Evolutionary conservation across 2,113 vertebrate species (phyloP).

Genomic region (Pangasianodon hypophthalmus): DNA sequence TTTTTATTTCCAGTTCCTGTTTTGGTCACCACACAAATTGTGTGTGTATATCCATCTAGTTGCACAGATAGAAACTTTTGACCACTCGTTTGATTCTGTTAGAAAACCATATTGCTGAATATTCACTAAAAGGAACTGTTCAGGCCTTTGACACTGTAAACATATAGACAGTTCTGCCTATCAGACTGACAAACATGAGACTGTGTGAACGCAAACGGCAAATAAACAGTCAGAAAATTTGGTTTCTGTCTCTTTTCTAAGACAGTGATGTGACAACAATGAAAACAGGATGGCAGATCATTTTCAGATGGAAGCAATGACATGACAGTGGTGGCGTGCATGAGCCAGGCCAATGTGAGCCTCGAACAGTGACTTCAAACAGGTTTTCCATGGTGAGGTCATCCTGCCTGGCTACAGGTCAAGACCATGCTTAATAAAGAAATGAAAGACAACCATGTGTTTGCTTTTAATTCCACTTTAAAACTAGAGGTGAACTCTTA

Average conservation of each 20-base stretch:
- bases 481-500: not conserved
- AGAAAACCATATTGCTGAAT: slow-evolving; percentile 19
- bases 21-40: slow-evolving; percentile 25
- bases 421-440: slow-evolving; percentile 10
- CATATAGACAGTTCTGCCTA: slow-evolving; percentile 7
- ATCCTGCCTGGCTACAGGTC: slow-evolving; percentile 25
- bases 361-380: not conserved
- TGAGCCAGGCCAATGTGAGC: slow-evolving; percentile 1
- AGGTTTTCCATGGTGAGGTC: slow-evolving; percentile 9
- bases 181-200: slow-evolving; percentile 9
- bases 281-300: slow-evolving; percentile 30
- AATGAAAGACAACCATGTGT: slow-evolving; percentile 11
- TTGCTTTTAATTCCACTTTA: slow-evolving; percentile 23
- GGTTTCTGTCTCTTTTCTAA: slow-evolving; percentile 25
- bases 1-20: slow-evolving; percentile 55
- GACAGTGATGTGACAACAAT: slow-evolving; percentile 21
- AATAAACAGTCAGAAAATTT: slow-evolving; percentile 22
- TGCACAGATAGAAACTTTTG: not conserved
- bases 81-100: not conserved
- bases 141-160: slow-evolving; percentile 21
- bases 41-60: not conserved
- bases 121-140: not conserved
- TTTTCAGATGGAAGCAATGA: slow-evolving; percentile 25
- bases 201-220: slow-evolving; percentile 9
- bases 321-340: slow-evolving; percentile 9